Percentiles rank a stretch among this genome's conserved stretches.
phyloP scores from a whole-genome alignment of 2,797 vertebrate species.

The Sebastiscus albofasciatus region DNA sequence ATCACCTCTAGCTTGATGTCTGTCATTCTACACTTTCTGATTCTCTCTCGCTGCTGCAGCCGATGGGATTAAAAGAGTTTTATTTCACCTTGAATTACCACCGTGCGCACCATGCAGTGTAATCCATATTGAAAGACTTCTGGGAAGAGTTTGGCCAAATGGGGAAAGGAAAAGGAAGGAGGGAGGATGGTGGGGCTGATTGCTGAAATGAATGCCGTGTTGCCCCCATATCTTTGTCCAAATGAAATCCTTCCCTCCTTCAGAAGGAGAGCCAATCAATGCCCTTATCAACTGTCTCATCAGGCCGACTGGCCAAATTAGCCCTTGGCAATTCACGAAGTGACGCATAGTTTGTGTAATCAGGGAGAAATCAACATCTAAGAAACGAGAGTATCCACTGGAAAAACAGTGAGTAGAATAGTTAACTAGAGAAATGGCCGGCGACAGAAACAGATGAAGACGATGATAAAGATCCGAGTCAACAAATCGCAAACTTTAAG shows the following conservation, averaged over 20 bases:
- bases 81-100: slow-evolving; percentile 81
- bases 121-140: slow-evolving; percentile 81
- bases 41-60: slow-evolving; percentile 39
- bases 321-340: slow-evolving; percentile 73
- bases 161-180: slow-evolving; percentile 61
- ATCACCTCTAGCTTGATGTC: slow-evolving; percentile 65
- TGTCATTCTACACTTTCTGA: slow-evolving; percentile 46
- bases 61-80: slow-evolving; percentile 72
- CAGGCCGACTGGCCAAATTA: slow-evolving; percentile 73
- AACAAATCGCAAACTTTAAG: slow-evolving; percentile 53
- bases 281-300: slow-evolving; percentile 81
- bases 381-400: slow-evolving; percentile 61
- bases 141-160: slow-evolving; percentile 80
- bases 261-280: slow-evolving; percentile 78
- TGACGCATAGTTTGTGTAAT: slow-evolving; percentile 76
- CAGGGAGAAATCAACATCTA: slow-evolving; percentile 74
- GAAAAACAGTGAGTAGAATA: slow-evolving; percentile 55
- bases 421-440: slow-evolving; percentile 48
- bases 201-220: slow-evolving; percentile 77
- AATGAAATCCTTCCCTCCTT: slow-evolving; percentile 78
- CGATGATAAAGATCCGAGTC: slow-evolving; percentile 53
- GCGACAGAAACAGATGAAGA: slow-evolving; percentile 62
- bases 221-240: slow-evolving; percentile 76
- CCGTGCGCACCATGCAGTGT: slow-evolving; percentile 56
- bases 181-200: slow-evolving; percentile 70